Evolutionary conservation across 1,140 invertebrate genomes (phyloP).

Genomic region (Oryctes rhinoceros): DNA sequence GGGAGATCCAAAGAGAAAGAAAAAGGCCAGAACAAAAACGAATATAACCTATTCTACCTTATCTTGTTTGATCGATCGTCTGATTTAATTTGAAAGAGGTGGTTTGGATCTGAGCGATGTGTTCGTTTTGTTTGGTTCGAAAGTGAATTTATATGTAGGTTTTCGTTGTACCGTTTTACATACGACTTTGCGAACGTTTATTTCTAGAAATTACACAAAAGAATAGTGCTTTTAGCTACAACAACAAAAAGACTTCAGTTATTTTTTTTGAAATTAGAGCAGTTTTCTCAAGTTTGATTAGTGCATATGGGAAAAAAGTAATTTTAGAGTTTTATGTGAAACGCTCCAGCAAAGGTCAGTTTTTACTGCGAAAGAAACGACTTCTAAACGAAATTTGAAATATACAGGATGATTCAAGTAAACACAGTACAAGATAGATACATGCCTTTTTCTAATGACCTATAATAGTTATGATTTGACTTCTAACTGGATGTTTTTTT

Average conservation of each 20-base stretch:
- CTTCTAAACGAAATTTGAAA: no score
- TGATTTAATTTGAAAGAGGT: slow-evolving; percentile 9
- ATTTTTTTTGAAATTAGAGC: no score
- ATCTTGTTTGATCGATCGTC: slow-evolving; percentile 21
- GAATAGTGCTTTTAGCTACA: neutral
- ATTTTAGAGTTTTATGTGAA: neutral
- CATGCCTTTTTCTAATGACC: no score
- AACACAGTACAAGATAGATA: no score
- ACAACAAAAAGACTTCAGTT: neutral
- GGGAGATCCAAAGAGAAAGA: neutral
- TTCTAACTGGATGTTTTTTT: no score
- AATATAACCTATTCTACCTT: slow-evolving; percentile 19
- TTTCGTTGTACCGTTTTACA: neutral
- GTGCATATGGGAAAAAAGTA: neutral
- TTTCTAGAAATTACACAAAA: neutral
- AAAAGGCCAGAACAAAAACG: slow-evolving; percentile 13
- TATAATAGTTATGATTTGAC: no score
- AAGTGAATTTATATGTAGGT: neutral
- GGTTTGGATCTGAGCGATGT: neutral
- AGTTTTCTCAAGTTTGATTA: no score
- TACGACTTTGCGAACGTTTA: neutral
- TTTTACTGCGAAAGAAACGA: no score
- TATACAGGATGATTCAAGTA: no score
- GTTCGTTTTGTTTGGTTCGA: neutral
- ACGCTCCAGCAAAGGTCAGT: neutral